phyloP scores from a whole-genome alignment of 2,888 invertebrate genomes.

The Pachymerium ferrugineum region DNA sequence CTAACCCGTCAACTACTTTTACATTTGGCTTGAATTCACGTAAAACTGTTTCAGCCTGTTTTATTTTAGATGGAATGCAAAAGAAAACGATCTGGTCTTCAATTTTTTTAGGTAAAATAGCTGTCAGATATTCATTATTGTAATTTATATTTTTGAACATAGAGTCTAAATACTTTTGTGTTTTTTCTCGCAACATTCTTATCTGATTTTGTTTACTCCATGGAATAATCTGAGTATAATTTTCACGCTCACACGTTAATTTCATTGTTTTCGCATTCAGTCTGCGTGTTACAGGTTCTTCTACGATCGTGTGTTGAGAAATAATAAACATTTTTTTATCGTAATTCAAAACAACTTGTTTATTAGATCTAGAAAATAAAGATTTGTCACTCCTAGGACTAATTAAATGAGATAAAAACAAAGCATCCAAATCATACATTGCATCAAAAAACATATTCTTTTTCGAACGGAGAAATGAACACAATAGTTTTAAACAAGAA shows the following conservation, averaged over 20 bases:
- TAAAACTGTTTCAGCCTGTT: neutral
- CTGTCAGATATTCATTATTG: neutral
- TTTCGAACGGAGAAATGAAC: neutral
- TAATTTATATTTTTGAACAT: too few species aligned
- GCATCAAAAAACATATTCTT: neutral
- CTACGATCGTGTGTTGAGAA: neutral
- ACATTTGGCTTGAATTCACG: neutral
- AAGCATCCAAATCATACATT: neutral
- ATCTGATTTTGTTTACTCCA: too few species aligned
- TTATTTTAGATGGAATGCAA: neutral
- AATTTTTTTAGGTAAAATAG: neutral
- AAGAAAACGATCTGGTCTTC: neutral
- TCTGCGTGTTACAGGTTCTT: neutral
- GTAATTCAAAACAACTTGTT: neutral
- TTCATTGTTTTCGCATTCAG: neutral
- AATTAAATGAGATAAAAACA: neutral
- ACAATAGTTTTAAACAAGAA: neutral
- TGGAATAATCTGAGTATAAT: too few species aligned
- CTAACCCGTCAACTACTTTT: neutral
- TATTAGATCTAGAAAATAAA: neutral
- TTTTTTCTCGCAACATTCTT: too few species aligned
- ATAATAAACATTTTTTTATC: neutral
- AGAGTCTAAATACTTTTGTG: too few species aligned
- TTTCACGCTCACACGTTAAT: too few species aligned
- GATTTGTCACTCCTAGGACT: neutral